Base-by-base conservation (phyloP, 2,797 vertebrate genomes). In the Poeciliopsis gracilis region DNA sequence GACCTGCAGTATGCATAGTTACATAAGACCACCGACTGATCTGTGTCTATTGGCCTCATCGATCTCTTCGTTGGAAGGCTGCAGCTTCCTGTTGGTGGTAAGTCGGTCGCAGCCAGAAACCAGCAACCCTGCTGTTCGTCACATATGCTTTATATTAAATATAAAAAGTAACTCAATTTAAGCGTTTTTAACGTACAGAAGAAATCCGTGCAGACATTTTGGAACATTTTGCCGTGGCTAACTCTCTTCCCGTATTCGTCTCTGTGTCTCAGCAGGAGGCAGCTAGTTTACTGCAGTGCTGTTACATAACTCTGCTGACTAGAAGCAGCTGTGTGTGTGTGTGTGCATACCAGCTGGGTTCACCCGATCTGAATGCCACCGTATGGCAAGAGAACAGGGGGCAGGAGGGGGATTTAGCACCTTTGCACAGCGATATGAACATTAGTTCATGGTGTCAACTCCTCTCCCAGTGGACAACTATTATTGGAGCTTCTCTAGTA, bases 301-400 rank as follows among this genome's bases (percentile, higher is more conserved):
- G 89, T 96, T 96, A 90, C 81, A 76, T 95, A 96, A 96, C 87
- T 59, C 61, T 84, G 89, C 88, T 88, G 92, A 92, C 90, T 91
- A 38, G 79, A 87, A 88, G 87, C 85, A 86, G 81, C 77, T 77
- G 84, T 69, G 78, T 78, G 82, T 83, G 71, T 2, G 1, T 38
- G 38, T 41, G 38, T 41, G 47, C n/a, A 66, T 63, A 78, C 72
- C 77, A 76, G 61, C 82, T 72, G 67, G 38, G 57, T 82, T 77
- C 88, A 87, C 93, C 88, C 88, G 88, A 78, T 87, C 91, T 92
- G 92, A 92, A 91, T 92, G 81, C 66, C 76, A 86, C 73, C 70
- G 82, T 87, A 83, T 63, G 0, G n/a, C 63, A 59, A 41, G 51
- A 82, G 70, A 72, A 30, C 3, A 15, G 30, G 11, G 12, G 25